Evolutionary conservation across 2,113 vertebrate genomes (phyloP).

Genomic region (Furnarius figulus): DNA sequence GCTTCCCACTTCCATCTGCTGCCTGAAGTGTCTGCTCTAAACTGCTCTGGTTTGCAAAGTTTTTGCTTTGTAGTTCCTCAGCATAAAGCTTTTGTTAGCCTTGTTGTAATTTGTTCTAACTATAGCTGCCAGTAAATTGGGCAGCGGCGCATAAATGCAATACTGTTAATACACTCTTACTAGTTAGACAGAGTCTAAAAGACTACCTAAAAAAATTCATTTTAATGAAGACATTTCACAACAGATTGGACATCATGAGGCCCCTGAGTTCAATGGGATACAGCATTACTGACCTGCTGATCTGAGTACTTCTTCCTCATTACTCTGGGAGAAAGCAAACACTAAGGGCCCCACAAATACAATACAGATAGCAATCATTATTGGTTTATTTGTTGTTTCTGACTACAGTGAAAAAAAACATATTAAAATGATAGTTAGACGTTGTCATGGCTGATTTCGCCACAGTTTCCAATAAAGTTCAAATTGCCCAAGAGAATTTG

Average conservation of each 20-base stretch:
- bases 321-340: background rate
- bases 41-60: background rate
- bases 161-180: background rate
- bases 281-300: background rate
- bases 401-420: background rate
- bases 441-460: background rate
- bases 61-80: background rate
- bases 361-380: rapidly evolving
- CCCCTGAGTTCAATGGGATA: background rate
- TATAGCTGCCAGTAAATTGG: background rate
- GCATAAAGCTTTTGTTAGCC: background rate
- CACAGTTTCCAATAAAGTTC: background rate
- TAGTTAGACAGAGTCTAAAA: background rate
- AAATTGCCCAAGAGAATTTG: background rate
- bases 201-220: background rate
- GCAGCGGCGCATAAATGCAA: background rate
- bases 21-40: background rate
- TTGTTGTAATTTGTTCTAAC: background rate
- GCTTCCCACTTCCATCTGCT: conserved; percentile 9
- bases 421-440: background rate
- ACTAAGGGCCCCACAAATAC: background rate
- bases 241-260: background rate
- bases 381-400: background rate
- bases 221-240: background rate
- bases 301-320: background rate